Conservation (phyloP, 2,113 vertebrate genomes). For the Percina caprodes region DNA sequence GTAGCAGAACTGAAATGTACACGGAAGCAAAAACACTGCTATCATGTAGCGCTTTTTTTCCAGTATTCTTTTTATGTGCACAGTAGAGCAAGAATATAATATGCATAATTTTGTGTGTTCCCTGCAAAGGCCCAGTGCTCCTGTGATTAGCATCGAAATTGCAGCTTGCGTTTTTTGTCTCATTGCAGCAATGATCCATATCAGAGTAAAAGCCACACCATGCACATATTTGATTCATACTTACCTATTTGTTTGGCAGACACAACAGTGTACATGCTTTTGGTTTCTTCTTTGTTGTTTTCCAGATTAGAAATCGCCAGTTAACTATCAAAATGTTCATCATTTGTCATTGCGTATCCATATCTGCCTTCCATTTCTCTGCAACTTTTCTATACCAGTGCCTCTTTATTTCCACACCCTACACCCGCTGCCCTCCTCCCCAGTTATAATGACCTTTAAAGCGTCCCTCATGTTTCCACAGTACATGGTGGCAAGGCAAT, state of each 20-base stretch:
- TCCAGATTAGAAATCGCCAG: slow-evolving; percentile 31
- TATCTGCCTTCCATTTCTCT: slow-evolving; percentile 41
- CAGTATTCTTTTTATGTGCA: slow-evolving; percentile 26
- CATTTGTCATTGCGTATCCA: slow-evolving; percentile 29
- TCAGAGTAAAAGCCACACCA: slow-evolving; percentile 26
- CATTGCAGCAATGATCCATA: slow-evolving; percentile 27
- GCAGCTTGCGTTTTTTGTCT: slow-evolving; percentile 29
- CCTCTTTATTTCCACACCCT: slow-evolving; percentile 38
- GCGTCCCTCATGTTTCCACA: slow-evolving; percentile 45
- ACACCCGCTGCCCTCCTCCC: slow-evolving; percentile 15
- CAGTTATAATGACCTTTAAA: slow-evolving; percentile 68
- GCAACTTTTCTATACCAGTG: slow-evolving; percentile 50
- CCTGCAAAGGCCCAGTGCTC: slow-evolving; percentile 28
- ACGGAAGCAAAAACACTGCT: slow-evolving; percentile 47
- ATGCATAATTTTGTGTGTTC: slow-evolving; percentile 34
- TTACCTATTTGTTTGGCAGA: slow-evolving; percentile 23
- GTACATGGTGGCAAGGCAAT: slow-evolving; percentile 51
- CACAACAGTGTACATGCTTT: slow-evolving; percentile 46
- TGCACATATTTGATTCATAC: slow-evolving; percentile 36
- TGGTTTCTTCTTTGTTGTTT: slow-evolving; percentile 38
- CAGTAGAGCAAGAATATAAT: slow-evolving; percentile 42
- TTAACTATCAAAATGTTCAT: slow-evolving; percentile 30
- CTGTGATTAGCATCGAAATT: slow-evolving; percentile 52
- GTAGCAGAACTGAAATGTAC: slow-evolving; percentile 39
- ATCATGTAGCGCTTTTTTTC: slow-evolving; percentile 42